Conservation (phyloP, 2,888 invertebrate genomes). For the Athetis lepigone region DNA sequence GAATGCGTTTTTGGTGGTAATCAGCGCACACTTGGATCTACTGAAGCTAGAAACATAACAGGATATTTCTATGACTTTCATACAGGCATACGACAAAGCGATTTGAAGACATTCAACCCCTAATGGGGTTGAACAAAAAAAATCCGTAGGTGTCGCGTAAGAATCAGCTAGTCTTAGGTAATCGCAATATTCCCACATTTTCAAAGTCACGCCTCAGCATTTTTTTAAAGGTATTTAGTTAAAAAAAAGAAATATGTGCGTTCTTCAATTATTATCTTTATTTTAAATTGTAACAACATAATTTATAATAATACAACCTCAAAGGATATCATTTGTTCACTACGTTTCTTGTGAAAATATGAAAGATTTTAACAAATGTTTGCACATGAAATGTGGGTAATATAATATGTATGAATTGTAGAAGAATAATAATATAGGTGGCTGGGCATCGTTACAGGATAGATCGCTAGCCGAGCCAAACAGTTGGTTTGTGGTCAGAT, state of each 20-base stretch:
- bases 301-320: conserved; percentile 43
- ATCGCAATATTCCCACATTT: too few relatives aligned
- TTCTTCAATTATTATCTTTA: conserved; percentile 15
- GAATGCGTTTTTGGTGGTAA: too few relatives aligned
- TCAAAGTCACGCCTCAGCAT: too few relatives aligned
- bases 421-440: neutral
- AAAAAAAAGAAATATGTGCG: neutral
- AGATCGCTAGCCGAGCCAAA: conserved; percentile 22
- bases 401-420: neutral
- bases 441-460: neutral
- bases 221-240: too few relatives aligned
- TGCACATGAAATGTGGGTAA: neutral
- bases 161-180: too few relatives aligned
- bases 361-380: conserved; percentile 13
- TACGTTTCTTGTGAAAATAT: conserved; percentile 8
- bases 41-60: too few relatives aligned
- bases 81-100: too few relatives aligned
- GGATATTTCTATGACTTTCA: too few relatives aligned
- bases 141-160: too few relatives aligned
- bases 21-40: too few relatives aligned
- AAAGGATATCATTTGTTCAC: conserved; percentile 23
- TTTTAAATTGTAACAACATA: conserved; percentile 34
- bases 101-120: too few relatives aligned
- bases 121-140: too few relatives aligned
- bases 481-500: conserved; percentile 11